Conservation (phyloP, 2,888 invertebrate species). For the Sicus ferrugineus region DNA sequence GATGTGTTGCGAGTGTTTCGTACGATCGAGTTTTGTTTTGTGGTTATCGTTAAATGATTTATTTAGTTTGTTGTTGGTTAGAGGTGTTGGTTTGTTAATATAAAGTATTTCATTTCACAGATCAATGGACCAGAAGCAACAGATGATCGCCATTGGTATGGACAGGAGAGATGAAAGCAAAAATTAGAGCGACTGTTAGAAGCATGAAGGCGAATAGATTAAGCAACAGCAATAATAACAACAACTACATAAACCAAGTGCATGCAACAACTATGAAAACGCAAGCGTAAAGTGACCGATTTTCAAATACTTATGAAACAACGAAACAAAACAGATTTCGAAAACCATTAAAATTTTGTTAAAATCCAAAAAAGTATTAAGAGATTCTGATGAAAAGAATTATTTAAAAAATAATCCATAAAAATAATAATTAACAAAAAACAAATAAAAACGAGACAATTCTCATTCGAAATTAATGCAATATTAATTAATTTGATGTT, state of each 20-base stretch:
- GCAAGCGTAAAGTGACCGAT: too few species aligned
- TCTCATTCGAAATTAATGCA: too few species aligned
- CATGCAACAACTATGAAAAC: background rate
- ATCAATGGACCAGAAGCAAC: conserved; percentile 5
- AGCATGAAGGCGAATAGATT: conserved; percentile 15
- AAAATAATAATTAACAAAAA: background rate
- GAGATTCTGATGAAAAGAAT: too few species aligned
- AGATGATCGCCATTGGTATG: background rate
- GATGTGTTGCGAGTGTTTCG: conserved; percentile 19
- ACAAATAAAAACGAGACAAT: too few species aligned
- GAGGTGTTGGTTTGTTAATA: conserved; percentile 36
- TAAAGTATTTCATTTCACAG: background rate
- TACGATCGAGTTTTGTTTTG: conserved; percentile 29
- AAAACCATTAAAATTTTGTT: too few species aligned
- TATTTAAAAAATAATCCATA: too few species aligned
- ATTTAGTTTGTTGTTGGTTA: conserved; percentile 26
- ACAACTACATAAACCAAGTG: background rate
- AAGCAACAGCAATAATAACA: background rate
- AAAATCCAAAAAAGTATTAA: too few species aligned
- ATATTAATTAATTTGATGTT: too few species aligned
- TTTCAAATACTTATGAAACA: background rate
- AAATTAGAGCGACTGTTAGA: conserved; percentile 27
- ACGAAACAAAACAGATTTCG: background rate
- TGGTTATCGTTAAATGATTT: conserved; percentile 28
- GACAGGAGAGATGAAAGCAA: conserved; percentile 26